phyloP scores from a whole-genome alignment of 2,797 vertebrate genomes.

The Neopelma chrysocephalum region DNA sequence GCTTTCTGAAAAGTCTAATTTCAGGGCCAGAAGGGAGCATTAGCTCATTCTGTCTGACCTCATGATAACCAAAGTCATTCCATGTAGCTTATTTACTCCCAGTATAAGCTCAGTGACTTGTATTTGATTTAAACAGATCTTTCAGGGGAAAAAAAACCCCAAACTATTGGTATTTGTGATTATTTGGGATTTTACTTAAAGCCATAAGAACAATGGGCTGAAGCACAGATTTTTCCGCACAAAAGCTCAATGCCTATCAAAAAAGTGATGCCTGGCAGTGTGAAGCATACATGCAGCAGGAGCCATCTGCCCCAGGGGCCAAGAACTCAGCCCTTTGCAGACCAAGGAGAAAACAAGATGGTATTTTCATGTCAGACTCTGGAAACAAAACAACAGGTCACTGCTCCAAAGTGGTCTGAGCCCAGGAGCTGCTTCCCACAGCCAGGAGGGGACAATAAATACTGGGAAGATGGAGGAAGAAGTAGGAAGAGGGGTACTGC shows the following conservation, averaged over 20 bases:
- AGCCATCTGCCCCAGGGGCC: not conserved
- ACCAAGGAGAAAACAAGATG: not conserved
- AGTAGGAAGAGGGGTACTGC: not conserved
- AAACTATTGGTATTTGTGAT: not conserved
- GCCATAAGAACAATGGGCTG: not conserved
- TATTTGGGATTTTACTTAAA: not conserved
- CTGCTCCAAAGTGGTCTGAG: not conserved
- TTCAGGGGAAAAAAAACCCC: not conserved
- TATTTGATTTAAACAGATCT: not conserved
- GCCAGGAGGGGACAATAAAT: not conserved
- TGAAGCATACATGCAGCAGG: fast-evolving
- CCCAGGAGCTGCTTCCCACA: not conserved
- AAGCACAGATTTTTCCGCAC: not conserved
- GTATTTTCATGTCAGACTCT: not conserved
- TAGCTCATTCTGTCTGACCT: constrained; percentile 50
- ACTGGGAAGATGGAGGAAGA: not conserved
- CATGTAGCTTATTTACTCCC: not conserved
- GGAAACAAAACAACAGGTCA: not conserved
- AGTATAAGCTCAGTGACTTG: not conserved
- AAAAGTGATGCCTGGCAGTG: fast-evolving
- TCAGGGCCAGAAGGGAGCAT: constrained; percentile 35
- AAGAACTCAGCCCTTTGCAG: not conserved
- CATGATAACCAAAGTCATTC: not conserved
- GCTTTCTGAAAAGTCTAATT: not conserved
- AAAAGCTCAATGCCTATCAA: not conserved